A percentile compares a stretch with the other conserved stretches of the same genome.
Conservation (phyloP, 1,140 invertebrate species). For the Stenopsyche tienmushanensis region DNA sequence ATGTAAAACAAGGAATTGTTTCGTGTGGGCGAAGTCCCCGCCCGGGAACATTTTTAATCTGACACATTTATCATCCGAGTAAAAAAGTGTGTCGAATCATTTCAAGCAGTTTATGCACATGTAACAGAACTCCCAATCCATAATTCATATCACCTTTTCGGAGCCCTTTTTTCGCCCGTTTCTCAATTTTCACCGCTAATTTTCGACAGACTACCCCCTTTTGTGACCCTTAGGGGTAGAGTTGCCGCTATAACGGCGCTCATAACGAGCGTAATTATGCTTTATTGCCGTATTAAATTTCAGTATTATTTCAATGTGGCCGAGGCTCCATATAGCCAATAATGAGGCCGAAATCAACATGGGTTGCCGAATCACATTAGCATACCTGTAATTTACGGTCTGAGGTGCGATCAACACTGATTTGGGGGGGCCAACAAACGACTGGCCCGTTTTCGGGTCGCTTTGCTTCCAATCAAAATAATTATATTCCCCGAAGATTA, state of each 20-base stretch:
- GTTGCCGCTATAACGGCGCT: constrained; percentile 13
- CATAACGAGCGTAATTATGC: constrained; percentile 34
- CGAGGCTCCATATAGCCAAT: background rate
- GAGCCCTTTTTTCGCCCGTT: too few relatives aligned
- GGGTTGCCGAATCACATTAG: constrained; percentile 23
- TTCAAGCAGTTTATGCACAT: too few relatives aligned
- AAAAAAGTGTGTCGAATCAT: too few relatives aligned
- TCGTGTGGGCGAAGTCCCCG: too few relatives aligned
- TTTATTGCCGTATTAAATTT: constrained; percentile 37
- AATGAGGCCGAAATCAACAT: constrained; percentile 22
- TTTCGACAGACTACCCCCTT: too few relatives aligned
- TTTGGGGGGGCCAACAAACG: constrained; percentile 13
- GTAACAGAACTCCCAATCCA: too few relatives aligned
- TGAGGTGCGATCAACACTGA: constrained; percentile 4
- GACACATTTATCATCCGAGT: too few relatives aligned
- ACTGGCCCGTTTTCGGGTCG: constrained; percentile 8
- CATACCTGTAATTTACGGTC: constrained; percentile 24
- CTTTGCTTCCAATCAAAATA: background rate
- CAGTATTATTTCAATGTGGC: constrained; percentile 28
- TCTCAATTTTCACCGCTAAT: too few relatives aligned
- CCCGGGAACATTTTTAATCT: too few relatives aligned
- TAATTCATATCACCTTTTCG: too few relatives aligned
- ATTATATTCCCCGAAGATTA: too few relatives aligned
- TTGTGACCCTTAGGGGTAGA: background rate
- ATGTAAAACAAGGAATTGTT: too few relatives aligned